Percentiles rank a stretch among this genome's conserved stretches.
These are phyloP conservation scores for Spodoptera exigua DNA, from an alignment of 2,888 invertebrate genomes.

Conservation along the genomic window DNA sequence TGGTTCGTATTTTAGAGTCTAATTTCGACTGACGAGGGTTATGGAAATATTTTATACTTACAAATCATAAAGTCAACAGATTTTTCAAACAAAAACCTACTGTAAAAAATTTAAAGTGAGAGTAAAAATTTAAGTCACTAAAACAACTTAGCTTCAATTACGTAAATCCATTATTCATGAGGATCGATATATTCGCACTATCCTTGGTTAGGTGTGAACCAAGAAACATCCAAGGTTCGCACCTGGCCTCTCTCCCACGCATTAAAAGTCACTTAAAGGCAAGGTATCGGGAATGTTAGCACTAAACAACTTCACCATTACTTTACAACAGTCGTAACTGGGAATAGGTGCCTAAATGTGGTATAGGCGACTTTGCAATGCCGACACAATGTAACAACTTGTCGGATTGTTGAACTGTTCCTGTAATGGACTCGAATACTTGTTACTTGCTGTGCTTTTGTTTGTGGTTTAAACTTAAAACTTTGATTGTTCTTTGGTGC, in stretches of 20 bases:
- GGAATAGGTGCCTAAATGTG: conserved; percentile 1
- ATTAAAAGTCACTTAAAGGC: conserved; percentile 24
- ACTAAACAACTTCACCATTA: conserved; percentile 28
- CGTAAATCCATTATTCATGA: neutral
- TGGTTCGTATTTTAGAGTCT: too few species aligned
- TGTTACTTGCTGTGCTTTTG: neutral
- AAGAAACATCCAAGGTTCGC: conserved; percentile 19
- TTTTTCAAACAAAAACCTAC: too few species aligned
- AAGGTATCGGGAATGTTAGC: conserved; percentile 27
- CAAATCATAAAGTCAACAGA: too few species aligned
- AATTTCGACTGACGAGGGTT: too few species aligned
- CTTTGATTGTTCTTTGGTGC: too few species aligned
- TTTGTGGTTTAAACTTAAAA: neutral
- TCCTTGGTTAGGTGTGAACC: conserved; percentile 19
- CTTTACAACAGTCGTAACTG: conserved; percentile 27
- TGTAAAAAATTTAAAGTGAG: neutral
- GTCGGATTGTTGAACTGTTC: neutral
- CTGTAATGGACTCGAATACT: conserved; percentile 9
- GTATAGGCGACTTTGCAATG: too few species aligned
- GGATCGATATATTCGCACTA: conserved; percentile 11
- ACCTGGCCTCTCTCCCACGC: conserved; percentile 29
- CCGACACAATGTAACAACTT: too few species aligned
- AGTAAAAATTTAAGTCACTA: neutral
- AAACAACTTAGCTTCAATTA: neutral
- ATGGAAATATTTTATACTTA: too few species aligned